Base-by-base conservation (phyloP, 2,797 vertebrate species). In the Typhlichthys eigenmanni region DNA sequence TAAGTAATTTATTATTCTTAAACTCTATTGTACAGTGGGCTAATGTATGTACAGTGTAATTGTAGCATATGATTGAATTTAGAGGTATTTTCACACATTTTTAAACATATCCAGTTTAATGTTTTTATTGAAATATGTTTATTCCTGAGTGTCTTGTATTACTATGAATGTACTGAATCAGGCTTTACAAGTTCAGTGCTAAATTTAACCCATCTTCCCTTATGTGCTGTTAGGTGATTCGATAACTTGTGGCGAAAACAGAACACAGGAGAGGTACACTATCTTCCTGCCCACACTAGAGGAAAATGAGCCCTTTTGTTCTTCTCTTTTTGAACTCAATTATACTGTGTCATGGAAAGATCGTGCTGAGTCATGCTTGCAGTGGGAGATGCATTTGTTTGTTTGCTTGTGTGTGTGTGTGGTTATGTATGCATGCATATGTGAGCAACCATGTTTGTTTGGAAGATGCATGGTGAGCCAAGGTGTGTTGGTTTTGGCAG, bases 251-350 rank as follows among this genome's bases (percentile, higher is more conserved):
- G 64, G 69, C 64, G 53, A 79, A 79, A 69, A 70, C 75, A 68
- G 62, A 5, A 77, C 71, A 34, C 63, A 73, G 68, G 57, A 65
- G 79, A 76, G 77, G 58, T 68, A 73, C 71, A 62, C 11, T 43
- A 24, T 48, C 74, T 72, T 58, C 67, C 67, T 74, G 71, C 55
- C 57, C 68, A 19, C 77, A 72, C 59, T 63, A 75, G 72, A 74
- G 59, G 12, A 75, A 85, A 87, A 84, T 81, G 68, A 72, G 79
- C 52, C 81, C 79, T 84, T 89, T 24, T 86, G 84, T 88, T 88
- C 87, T 76, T 85, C 81, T 76, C 86, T 72, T 74, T 82, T 87
- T 85, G 85, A 92, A 90, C 91, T 89, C 88, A 90, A 91, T 91
- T 91, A 77, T 75, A 81, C 74, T 68, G 67, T 85, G 84, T 83